phyloP scores from a whole-genome alignment of 1,140 invertebrate genomes.

The Drosophila carrolli region DNA sequence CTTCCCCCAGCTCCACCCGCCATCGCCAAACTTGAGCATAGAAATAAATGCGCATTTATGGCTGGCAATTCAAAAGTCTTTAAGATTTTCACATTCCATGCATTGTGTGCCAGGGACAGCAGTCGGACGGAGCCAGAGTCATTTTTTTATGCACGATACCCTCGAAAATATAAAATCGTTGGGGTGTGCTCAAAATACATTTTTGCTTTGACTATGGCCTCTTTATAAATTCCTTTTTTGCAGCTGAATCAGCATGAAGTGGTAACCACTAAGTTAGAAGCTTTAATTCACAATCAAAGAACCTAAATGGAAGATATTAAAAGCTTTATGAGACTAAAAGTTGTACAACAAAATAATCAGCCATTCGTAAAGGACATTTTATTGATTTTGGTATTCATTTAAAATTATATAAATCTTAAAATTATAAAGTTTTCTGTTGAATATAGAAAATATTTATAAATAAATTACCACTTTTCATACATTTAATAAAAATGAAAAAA shows the following conservation, averaged over 20 bases:
- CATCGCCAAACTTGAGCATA: constrained; percentile 68
- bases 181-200: not conserved
- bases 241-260: not conserved
- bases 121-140: constrained; percentile 56
- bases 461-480: too few species aligned
- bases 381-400: too few species aligned
- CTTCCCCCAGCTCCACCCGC: constrained; percentile 21
- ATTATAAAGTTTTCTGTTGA: too few species aligned
- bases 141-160: constrained; percentile 57
- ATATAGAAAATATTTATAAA: too few species aligned
- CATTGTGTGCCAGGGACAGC: constrained; percentile 70
- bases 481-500: too few species aligned
- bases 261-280: not conserved
- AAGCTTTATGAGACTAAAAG: too few species aligned
- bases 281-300: too few species aligned
- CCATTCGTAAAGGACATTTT: too few species aligned
- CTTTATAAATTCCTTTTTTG: too few species aligned
- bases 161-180: not conserved
- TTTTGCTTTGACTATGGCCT: not conserved
- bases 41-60: constrained; percentile 83
- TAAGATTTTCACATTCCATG: constrained; percentile 83
- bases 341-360: too few species aligned
- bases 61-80: constrained; percentile 82
- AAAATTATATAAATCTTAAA: too few species aligned
- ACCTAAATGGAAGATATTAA: too few species aligned